Percentiles rank a stretch among this genome's conserved stretches.
These are phyloP conservation scores for Myiotriccus ornatus DNA, from an alignment of 2,797 vertebrate species.

Conservation along the genomic window DNA sequence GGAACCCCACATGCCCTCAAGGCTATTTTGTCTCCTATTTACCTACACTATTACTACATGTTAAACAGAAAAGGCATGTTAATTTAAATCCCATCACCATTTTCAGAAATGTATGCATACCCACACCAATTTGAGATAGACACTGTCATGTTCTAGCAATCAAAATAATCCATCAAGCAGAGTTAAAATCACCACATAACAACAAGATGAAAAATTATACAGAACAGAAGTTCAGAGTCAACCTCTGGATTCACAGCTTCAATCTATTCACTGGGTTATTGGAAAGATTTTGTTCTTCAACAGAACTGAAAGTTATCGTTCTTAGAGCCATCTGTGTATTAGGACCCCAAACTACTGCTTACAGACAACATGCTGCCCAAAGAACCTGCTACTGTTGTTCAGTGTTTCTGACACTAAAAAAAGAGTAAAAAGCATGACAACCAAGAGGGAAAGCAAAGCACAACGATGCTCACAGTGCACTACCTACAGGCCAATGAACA, in stretches of 20 bases:
- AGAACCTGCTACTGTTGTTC: slow-evolving; percentile 12
- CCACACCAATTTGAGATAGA: slow-evolving; percentile 23
- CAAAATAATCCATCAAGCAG: background rate
- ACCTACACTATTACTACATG: background rate
- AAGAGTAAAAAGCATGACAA: background rate
- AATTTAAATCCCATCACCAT: background rate
- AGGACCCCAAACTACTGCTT: background rate
- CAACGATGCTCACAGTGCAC: background rate
- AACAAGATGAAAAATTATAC: background rate
- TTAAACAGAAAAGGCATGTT: background rate
- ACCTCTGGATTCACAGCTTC: slow-evolving; percentile 8
- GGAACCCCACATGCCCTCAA: background rate
- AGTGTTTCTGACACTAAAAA: background rate
- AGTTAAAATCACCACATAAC: background rate
- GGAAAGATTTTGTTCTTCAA: background rate
- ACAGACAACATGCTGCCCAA: slow-evolving; percentile 24
- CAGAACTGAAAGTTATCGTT: background rate
- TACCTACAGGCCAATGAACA: slow-evolving; percentile 18
- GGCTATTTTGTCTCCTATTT: background rate
- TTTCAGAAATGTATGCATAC: slow-evolving; percentile 14
- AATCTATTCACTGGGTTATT: background rate
- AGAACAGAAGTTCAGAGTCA: background rate
- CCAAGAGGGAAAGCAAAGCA: slow-evolving; percentile 33
- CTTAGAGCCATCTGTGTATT: background rate
- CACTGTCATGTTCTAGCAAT: background rate